Evolutionary conservation across 2,888 invertebrate genomes (phyloP).

Genomic region (Apodemia mormo): DNA sequence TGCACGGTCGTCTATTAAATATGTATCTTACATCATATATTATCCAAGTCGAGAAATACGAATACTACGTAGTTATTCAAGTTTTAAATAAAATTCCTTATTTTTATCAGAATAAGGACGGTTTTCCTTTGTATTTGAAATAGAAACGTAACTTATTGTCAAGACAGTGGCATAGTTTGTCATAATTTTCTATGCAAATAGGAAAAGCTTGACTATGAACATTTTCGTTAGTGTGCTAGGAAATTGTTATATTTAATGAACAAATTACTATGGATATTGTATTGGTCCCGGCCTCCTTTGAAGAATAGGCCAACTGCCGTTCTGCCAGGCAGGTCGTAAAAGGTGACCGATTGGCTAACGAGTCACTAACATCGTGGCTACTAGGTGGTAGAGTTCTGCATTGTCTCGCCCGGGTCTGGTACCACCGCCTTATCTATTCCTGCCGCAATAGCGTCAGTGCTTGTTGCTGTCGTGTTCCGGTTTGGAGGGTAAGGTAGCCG

Average conservation of each 20-base stretch:
- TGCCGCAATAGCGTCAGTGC: no score
- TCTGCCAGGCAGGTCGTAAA: no score
- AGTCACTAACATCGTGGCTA: no score
- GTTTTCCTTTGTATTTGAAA: neutral
- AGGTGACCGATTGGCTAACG: no score
- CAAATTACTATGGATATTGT: neutral
- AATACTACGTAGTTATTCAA: neutral
- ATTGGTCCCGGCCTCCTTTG: neutral
- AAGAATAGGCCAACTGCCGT: no score
- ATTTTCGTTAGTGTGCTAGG: constrained; percentile 9
- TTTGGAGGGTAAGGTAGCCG: no score
- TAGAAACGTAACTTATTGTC: constrained; percentile 17
- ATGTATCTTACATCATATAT: constrained; percentile 14
- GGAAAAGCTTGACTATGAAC: constrained; percentile 16
- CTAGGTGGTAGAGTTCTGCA: no score
- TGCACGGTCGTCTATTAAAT: constrained; percentile 8
- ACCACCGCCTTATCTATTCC: no score
- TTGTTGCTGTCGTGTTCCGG: no score
- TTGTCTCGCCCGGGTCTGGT: no score
- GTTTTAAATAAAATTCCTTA: neutral
- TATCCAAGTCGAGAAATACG: constrained; percentile 10
- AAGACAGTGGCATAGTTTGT: constrained; percentile 24
- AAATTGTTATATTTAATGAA: constrained; percentile 13
- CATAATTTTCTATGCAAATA: constrained; percentile 22
- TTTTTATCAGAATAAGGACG: neutral